Evolutionary conservation across 1,140 invertebrate genomes (phyloP).

Genomic region (Campodea augens): DNA sequence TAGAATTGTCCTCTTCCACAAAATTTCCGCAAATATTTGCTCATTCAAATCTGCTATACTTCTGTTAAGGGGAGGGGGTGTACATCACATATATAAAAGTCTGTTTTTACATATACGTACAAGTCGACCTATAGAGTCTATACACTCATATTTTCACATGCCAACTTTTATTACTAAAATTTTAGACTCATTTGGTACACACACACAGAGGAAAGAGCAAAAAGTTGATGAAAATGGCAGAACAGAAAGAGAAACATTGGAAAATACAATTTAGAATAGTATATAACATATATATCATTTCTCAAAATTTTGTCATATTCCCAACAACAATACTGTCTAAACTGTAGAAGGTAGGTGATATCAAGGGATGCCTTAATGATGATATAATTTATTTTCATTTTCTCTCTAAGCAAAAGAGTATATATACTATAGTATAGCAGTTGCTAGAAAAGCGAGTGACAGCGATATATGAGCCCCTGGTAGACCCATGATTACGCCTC

Average conservation of each 20-base stretch:
- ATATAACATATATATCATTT: background rate
- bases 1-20: background rate
- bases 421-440: too few species aligned
- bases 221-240: conserved; percentile 1
- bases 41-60: background rate
- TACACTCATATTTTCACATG: too few species aligned
- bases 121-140: too few species aligned
- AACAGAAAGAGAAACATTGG: background rate
- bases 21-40: background rate
- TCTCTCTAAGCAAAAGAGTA: background rate
- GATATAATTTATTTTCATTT: conserved; percentile 1
- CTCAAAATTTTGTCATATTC: background rate
- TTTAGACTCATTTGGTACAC: background rate
- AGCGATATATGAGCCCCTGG: background rate
- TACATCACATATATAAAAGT: too few species aligned
- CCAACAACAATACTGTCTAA: background rate
- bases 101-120: too few species aligned
- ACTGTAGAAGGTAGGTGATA: too few species aligned
- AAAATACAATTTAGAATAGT: background rate
- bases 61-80: too few species aligned
- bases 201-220: background rate
- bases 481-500: background rate
- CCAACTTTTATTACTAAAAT: background rate
- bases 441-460: background rate
- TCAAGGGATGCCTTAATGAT: background rate